phyloP scores from a whole-genome alignment of 1,140 invertebrate genomes.

The Drosophila lini region DNA sequence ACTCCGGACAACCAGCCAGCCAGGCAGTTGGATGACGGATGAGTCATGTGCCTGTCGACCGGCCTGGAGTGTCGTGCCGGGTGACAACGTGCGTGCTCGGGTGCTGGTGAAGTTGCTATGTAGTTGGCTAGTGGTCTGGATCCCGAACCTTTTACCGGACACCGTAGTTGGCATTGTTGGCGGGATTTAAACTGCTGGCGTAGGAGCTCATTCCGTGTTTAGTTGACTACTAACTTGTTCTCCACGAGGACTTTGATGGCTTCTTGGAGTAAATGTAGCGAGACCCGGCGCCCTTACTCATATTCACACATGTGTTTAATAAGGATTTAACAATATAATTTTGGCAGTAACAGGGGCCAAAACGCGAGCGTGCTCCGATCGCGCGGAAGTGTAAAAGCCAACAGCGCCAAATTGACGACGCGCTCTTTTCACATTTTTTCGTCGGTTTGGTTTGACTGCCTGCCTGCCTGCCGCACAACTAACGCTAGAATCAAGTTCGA shows the following conservation, averaged over 20 bases:
- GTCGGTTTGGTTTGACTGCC: slow-evolving; percentile 2
- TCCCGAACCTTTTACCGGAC: slow-evolving; percentile 23
- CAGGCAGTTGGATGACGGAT: slow-evolving; percentile 5
- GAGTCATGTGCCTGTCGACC: slow-evolving; percentile 25
- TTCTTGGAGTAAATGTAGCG: slow-evolving; percentile 45
- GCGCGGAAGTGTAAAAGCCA: slow-evolving; percentile 19
- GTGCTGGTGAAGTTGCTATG: slow-evolving; percentile 1
- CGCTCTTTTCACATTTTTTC: slow-evolving; percentile 19
- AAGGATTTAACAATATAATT: background rate
- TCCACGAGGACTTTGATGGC: slow-evolving; percentile 13
- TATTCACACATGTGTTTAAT: slow-evolving; percentile 6
- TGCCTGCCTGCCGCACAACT: slow-evolving; percentile 35
- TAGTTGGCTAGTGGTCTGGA: background rate
- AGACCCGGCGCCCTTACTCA: slow-evolving; percentile 27
- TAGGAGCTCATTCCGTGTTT: background rate
- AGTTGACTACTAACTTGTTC: slow-evolving; percentile 61
- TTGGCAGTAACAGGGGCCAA: slow-evolving; percentile 1
- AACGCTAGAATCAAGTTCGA: slow-evolving; percentile 67
- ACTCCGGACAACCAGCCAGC: slow-evolving; percentile 7
- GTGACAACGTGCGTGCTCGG: slow-evolving; percentile 32
- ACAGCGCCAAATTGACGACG: slow-evolving; percentile 3
- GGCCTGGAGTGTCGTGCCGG: slow-evolving; percentile 2
- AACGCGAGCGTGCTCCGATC: slow-evolving; percentile 14
- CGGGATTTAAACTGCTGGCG: background rate
- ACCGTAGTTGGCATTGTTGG: background rate